Evolutionary conservation across 2,797 vertebrate genomes (phyloP).

Genomic region (Pseudochirops cupreus): DNA sequence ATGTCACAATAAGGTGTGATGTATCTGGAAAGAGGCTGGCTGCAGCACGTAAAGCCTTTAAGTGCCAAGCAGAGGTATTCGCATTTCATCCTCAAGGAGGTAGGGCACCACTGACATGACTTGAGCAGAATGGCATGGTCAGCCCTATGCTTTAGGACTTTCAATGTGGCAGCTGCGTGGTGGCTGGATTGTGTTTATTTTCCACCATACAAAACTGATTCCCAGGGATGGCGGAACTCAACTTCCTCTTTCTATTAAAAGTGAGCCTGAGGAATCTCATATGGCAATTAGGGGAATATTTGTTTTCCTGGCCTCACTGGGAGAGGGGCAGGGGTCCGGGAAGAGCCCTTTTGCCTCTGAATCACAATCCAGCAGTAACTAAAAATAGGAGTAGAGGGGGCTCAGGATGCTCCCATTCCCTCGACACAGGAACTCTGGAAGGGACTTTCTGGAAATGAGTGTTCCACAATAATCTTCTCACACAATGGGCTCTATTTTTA

Average conservation of each 20-base stretch:
- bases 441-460: slow-evolving; percentile 64
- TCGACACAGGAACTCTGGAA: not conserved
- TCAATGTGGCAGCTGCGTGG: not conserved
- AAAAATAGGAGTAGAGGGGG: slow-evolving; percentile 64
- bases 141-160: not conserved
- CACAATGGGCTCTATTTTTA: slow-evolving; percentile 47
- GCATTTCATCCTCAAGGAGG: not conserved
- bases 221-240: not conserved
- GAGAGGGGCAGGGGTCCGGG: slow-evolving; percentile 74
- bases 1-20: not conserved
- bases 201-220: not conserved
- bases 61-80: not conserved
- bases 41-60: not conserved
- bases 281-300: not conserved
- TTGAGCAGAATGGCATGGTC: not conserved
- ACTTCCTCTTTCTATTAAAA: slow-evolving; percentile 8
- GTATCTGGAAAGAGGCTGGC: not conserved
- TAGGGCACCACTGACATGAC: not conserved
- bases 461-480: not conserved
- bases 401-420: slow-evolving; percentile 44
- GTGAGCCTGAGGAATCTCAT: not conserved
- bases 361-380: slow-evolving; percentile 5
- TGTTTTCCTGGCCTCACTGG: slow-evolving; percentile 54
- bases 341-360: slow-evolving; percentile 72
- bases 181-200: not conserved